Conservation (phyloP, 2,888 invertebrate species). For the Bellardia pandia region DNA sequence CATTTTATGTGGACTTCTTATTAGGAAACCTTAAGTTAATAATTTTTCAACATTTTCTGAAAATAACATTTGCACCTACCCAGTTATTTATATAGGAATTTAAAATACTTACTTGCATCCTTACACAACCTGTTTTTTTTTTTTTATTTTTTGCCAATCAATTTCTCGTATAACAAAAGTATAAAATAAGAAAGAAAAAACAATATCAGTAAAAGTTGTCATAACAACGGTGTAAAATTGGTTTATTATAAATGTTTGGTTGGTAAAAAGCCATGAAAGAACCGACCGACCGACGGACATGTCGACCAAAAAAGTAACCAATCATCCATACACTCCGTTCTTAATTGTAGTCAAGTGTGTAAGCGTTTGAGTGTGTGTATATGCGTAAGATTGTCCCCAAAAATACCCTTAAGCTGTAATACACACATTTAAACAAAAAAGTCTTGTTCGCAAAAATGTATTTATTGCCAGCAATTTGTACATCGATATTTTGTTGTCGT, state of each 20-base stretch:
- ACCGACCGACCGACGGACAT: too few species aligned
- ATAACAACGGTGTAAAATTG: constrained; percentile 72
- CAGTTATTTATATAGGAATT: not conserved
- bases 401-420: constrained; percentile 65
- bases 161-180: constrained; percentile 34
- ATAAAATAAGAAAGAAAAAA: not conserved
- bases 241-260: constrained; percentile 64
- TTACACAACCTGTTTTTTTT: constrained; percentile 8
- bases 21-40: too few species aligned
- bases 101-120: constrained; percentile 17
- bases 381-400: constrained; percentile 41
- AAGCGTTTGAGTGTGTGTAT: not conserved
- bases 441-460: constrained; percentile 62
- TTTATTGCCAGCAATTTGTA: constrained; percentile 37
- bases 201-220: constrained; percentile 52
- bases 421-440: constrained; percentile 27
- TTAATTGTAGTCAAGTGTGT: constrained; percentile 3
- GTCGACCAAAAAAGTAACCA: too few species aligned
- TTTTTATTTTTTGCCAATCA: constrained; percentile 29
- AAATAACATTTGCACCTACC: constrained; percentile 12
- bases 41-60: not conserved
- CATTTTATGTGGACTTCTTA: too few species aligned
- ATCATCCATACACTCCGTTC: constrained; percentile 34
- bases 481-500: not conserved
- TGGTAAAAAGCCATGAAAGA: constrained; percentile 43